Conservation (phyloP, 2,797 vertebrate species). For the Chaetodon trifasciatus region DNA sequence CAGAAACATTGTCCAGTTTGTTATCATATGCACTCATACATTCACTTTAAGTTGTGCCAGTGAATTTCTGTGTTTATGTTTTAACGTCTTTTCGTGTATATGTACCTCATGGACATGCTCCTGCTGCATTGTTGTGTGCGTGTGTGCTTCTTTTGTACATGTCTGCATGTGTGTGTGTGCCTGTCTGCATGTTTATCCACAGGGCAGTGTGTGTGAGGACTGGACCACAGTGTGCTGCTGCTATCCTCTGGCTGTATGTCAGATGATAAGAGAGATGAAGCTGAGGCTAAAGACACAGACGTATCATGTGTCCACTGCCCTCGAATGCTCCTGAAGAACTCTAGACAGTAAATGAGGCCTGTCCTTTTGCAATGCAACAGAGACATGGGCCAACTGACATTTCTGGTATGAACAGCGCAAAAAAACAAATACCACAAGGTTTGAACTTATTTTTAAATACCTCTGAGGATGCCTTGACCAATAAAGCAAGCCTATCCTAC, state of each 20-base stretch:
- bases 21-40: not conserved
- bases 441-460: slow-evolving; percentile 34
- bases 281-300: slow-evolving; percentile 82
- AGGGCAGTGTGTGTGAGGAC: slow-evolving; percentile 87
- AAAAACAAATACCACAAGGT: slow-evolving; percentile 38
- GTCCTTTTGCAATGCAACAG: slow-evolving; percentile 15
- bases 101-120: not conserved
- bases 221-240: slow-evolving; percentile 86
- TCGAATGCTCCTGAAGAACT: slow-evolving; percentile 77
- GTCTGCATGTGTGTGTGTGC: slow-evolving; percentile 13
- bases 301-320: slow-evolving; percentile 84
- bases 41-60: not conserved
- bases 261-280: slow-evolving; percentile 89
- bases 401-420: slow-evolving; percentile 25
- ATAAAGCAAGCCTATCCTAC: slow-evolving; percentile 27
- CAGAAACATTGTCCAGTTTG: not conserved
- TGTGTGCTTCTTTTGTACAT: slow-evolving; percentile 7
- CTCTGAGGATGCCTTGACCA: slow-evolving; percentile 6
- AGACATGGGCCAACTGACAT: slow-evolving; percentile 26
- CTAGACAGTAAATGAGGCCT: slow-evolving; percentile 28
- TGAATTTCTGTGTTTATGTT: not conserved
- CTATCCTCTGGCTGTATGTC: slow-evolving; percentile 88
- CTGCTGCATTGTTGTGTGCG: slow-evolving; percentile 13
- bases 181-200: slow-evolving; percentile 32
- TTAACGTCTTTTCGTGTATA: not conserved